Base-by-base conservation (phyloP, 2,888 invertebrate genomes). In the Thereva nobilitata region DNA sequence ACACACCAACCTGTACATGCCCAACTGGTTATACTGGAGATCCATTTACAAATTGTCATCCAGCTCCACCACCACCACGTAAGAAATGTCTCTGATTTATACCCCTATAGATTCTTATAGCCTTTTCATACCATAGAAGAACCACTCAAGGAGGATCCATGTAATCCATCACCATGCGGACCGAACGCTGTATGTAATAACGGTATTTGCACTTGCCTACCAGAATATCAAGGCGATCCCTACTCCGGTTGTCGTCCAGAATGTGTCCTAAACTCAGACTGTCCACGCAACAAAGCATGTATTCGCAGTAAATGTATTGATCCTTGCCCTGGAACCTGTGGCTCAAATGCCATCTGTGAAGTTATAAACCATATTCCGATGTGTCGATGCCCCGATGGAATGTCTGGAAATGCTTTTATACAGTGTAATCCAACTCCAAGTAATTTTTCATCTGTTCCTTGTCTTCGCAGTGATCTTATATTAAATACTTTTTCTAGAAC, bases 1-100 rank as follows among this genome's bases (percentile, higher is more conserved):
- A 92, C 74, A 87, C 85, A 68, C 91, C 92, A 0, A 85, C 86
- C 57, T 93, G 93, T 75, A 83, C 86, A 4, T 93, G 93, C 75
- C 80, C 87, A 2, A 83, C 85, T 34, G 87, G 87, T 70, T 90
- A 85, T 73, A 83, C 85, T 12, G 93, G 93, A 23, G 89, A 92
- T 82, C 89, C 92, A 34, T 92, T 92, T 76, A 82, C 79, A 34
- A 81, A 76, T 68, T 87, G 86, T 72, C 78, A 79, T 52, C 83
- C 83, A 12, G 84, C 87, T 67, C 83, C 85, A 38, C 72, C 72
- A 72, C 77, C 76, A 53, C 72, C 77, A 67, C 64, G 70, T 80
- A 80, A 80, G 80, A 63, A 45, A n/a, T 57, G 34, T 2, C 6
- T 44, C 5, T 8, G 35, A 1, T n/a, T 35, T 0, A 9, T n/a